Conservation (phyloP, 1,140 invertebrate genomes). For the Eriocheir sinensis region DNA sequence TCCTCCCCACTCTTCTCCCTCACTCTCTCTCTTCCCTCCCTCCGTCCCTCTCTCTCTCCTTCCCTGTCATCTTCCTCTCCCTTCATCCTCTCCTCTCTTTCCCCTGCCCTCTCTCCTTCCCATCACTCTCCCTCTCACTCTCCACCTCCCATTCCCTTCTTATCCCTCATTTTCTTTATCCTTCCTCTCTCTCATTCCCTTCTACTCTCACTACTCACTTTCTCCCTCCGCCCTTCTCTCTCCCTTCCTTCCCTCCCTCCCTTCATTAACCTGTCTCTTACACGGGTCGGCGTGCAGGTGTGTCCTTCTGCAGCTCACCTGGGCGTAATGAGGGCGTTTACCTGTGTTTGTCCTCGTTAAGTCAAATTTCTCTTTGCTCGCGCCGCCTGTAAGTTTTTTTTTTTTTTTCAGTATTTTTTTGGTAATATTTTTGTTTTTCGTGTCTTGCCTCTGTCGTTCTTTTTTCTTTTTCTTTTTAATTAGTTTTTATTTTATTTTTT, state of each 20-base stretch:
- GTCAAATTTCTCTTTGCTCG: too few species aligned
- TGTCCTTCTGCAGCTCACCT: neutral
- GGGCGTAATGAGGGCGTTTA: neutral
- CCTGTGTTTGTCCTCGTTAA: neutral
- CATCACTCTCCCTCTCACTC: neutral
- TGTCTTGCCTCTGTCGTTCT: neutral
- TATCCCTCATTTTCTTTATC: neutral
- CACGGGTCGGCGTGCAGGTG: too few species aligned
- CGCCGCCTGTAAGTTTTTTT: too few species aligned
- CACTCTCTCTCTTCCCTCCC: too few species aligned
- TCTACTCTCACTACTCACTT: conserved; percentile 20
- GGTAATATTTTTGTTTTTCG: neutral
- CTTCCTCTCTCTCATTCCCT: conserved; percentile 20
- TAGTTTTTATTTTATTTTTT: too few species aligned
- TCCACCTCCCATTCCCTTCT: neutral
- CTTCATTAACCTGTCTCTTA: too few species aligned
- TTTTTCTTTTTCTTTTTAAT: too few species aligned
- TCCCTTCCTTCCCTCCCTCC: neutral
- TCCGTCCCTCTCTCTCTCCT: too few species aligned
- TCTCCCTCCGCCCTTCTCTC: conserved; percentile 8
- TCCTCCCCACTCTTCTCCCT: too few species aligned
- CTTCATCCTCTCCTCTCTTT: too few species aligned
- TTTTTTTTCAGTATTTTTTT: too few species aligned
- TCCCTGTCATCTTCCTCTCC: too few species aligned
- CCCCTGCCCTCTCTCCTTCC: neutral